Conservation (phyloP, 2,888 invertebrate genomes). For the Dione vanillae region DNA sequence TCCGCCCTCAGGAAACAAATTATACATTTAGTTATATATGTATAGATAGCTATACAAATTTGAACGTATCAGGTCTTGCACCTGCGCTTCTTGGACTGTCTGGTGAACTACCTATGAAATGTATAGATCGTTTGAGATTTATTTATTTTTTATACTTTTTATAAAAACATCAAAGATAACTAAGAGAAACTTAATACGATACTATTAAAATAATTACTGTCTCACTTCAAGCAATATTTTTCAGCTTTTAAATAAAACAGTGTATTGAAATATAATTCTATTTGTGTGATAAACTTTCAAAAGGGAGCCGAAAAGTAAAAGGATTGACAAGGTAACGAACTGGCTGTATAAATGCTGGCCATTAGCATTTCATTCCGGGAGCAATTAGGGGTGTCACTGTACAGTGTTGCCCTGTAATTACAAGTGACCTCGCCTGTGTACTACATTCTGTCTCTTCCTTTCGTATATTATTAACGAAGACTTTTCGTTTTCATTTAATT, state of each 20-base stretch:
- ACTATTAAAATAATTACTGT: background rate
- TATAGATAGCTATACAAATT: background rate
- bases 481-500: background rate
- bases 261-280: slow-evolving; percentile 9
- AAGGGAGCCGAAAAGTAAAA: slow-evolving; percentile 31
- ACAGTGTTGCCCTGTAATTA: slow-evolving; percentile 42
- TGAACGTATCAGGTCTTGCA: background rate
- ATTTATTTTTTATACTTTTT: no score
- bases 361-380: slow-evolving; percentile 44
- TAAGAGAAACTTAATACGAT: no score
- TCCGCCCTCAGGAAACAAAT: no score
- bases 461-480: slow-evolving; percentile 7
- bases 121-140: no score
- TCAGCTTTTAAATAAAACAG: background rate
- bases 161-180: no score
- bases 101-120: no score
- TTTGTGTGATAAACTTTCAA: slow-evolving; percentile 5
- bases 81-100: no score
- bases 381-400: slow-evolving; percentile 44
- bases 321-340: slow-evolving; percentile 45
- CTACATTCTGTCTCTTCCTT: slow-evolving; percentile 7
- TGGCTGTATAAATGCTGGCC: slow-evolving; percentile 42
- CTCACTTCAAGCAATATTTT: background rate
- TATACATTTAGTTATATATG: background rate
- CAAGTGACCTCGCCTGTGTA: slow-evolving; percentile 22